Base-by-base conservation (phyloP, 2,797 vertebrate genomes). In the Paguma larvata region DNA sequence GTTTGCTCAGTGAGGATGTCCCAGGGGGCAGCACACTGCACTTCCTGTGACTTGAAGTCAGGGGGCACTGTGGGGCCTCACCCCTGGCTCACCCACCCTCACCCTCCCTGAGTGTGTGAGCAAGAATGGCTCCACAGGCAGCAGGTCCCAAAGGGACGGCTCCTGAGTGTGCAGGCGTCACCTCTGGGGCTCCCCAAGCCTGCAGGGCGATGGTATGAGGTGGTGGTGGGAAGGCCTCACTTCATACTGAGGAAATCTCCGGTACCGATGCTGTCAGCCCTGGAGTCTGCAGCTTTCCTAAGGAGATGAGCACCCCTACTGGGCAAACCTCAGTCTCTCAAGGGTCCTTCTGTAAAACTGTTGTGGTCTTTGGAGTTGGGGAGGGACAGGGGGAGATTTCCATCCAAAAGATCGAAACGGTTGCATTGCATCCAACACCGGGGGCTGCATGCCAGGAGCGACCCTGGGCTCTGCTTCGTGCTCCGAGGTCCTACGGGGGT, bases 201-300 rank as follows among this genome's bases (percentile, higher is more conserved):
- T 3, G 27, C 21, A 1, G 14, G 38, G 65, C 0, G 0, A 18
- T 13, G 48, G 12, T 44, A 3, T 41, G 15, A 30, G 7, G 75
- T 4, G 0, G 6, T 15, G 63, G 11, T 13, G 1, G 15, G 23
- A 4, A 5, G 12, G 12, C 21, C 27, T 88, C 56, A 25, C 16
- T 0, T 7, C 62, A 25, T 25, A 30, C 34, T 38, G 11, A 73
- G 30, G 41, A 73, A 62, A 78, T n/a, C n/a, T 87, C 53, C 6
- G 34, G 16, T 32, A 8, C 19, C 6, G 14, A 4, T 53, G 32
- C 6, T 27, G 21, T 1, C 44, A 56, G 25, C 56, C 44, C 62
- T 34, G 72, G 25, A 62, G 38, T 23, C 65, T 21, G 23, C n/a
- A 6, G 11, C 62, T 77, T 77, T 77, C 83, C 77, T 38, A n/a